Percentiles rank a stretch among this genome's conserved stretches.
phyloP scores from a whole-genome alignment of 2,888 invertebrate genomes.

The Sepiola atlantica region DNA sequence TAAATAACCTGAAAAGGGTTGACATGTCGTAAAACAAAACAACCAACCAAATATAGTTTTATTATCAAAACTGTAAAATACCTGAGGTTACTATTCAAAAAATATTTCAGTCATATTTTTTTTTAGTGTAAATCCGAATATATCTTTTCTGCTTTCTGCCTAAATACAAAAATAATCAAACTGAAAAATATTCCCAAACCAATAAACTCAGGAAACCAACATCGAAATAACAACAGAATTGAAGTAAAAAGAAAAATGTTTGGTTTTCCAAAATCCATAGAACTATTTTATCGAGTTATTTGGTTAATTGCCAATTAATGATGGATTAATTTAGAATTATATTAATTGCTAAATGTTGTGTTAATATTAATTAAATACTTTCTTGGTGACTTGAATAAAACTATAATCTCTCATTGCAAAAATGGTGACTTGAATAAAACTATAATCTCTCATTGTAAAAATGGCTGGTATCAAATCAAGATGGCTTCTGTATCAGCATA shows the following conservation, averaged over 20 bases:
- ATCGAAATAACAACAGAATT: no score
- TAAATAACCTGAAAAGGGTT: no score
- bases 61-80: no score
- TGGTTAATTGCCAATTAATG: neutral
- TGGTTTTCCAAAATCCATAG: neutral
- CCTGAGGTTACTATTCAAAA: neutral
- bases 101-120: no score
- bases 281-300: neutral
- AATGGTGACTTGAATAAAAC: no score
- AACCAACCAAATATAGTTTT: no score
- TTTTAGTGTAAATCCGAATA: no score
- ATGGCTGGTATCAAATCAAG: neutral
- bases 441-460: no score
- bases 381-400: neutral
- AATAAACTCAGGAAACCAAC: neutral
- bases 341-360: neutral
- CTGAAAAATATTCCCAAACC: neutral
- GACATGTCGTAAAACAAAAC: no score
- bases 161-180: neutral
- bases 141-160: neutral
- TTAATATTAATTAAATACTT: neutral
- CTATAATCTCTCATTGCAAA: neutral
- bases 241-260: no score
- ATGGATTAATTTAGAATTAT: neutral
- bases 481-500: neutral